Evolutionary conservation across 2,113 vertebrate genomes (phyloP).

Genomic region (Cairina moschata): DNA sequence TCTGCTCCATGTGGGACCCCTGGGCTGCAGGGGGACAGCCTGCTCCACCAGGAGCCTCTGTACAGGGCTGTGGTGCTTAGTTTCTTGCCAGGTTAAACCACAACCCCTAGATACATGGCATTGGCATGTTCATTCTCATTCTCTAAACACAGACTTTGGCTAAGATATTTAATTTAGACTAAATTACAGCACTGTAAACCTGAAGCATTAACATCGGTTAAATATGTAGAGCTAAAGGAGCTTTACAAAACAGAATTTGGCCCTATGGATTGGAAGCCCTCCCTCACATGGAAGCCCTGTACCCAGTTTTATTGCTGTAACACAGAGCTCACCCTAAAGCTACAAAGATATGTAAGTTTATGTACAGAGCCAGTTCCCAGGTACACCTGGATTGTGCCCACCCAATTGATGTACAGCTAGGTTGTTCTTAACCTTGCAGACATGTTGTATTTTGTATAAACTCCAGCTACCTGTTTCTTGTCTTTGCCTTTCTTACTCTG

Average conservation of each 20-base stretch:
- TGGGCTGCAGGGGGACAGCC: too few relatives aligned
- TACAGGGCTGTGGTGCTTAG: too few relatives aligned
- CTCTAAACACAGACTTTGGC: neutral
- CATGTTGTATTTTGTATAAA: neutral
- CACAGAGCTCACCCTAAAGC: neutral
- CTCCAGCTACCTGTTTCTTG: neutral
- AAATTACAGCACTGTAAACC: neutral
- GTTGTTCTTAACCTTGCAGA: neutral
- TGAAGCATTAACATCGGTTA: neutral
- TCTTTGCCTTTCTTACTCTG: neutral
- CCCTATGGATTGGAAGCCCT: neutral
- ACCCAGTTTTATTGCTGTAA: neutral
- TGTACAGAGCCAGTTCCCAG: neutral
- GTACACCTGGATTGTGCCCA: neutral
- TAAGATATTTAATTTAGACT: neutral
- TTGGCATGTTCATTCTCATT: neutral
- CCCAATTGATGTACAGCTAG: neutral
- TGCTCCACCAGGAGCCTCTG: too few relatives aligned
- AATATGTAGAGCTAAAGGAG: neutral
- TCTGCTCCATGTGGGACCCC: too few relatives aligned
- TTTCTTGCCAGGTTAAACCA: too few relatives aligned
- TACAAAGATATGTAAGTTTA: neutral
- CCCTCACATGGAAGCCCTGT: neutral
- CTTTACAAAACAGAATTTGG: neutral
- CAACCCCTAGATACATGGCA: too few relatives aligned